Evolutionary conservation across 1,140 invertebrate species (phyloP), one percentile per base, ranked within the genome.

Genomic region (Melitaea cinxia): DNA sequence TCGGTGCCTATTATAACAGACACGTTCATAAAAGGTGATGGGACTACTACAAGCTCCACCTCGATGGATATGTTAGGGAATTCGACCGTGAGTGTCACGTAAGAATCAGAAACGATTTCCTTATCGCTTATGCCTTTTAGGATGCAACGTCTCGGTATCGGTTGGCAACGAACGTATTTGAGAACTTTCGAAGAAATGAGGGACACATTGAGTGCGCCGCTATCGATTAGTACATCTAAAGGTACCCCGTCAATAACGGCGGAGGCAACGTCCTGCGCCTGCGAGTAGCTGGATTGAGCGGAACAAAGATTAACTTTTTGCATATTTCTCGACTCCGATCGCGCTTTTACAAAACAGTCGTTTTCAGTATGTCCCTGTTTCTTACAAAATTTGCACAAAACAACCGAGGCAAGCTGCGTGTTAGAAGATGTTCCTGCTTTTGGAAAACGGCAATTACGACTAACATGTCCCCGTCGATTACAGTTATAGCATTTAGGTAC

Each of bases 1-100:
- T 73, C 74, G 0, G 66, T 73, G 2, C 74, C 74, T 17, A 77
- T 66, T 10, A 72, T 28, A 5, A 77, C 14, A 0, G 69, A 52
- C 0, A 14, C 19, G 10, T 45, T 68, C 21, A 77, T 74, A n/a
- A 9, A 68, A 1, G 30, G 0, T 0, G 21, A 0, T 0, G 62
- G 47, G 6, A 74, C 72, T 3, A 77, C 50, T 12, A 56, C 55
- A 3, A 74, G 52, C 24, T 77, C 75, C 0, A 37, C 65, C 21
- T 72, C 75, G 1, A 77, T 6, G 0, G 55, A 55, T 0, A 77
- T 57, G 2, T 65, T 52, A 1, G 4, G 7, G 12, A 77, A 69
- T 33, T 70, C 70, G 0, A 73, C 12, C 0, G 33, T 30, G 7
- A 65, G 7, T 0, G 69, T 74, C 0, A 72, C 65, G 37, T 54